Base-by-base conservation (phyloP, 1,140 invertebrate genomes). In the Neomicropteryx cornuta region DNA sequence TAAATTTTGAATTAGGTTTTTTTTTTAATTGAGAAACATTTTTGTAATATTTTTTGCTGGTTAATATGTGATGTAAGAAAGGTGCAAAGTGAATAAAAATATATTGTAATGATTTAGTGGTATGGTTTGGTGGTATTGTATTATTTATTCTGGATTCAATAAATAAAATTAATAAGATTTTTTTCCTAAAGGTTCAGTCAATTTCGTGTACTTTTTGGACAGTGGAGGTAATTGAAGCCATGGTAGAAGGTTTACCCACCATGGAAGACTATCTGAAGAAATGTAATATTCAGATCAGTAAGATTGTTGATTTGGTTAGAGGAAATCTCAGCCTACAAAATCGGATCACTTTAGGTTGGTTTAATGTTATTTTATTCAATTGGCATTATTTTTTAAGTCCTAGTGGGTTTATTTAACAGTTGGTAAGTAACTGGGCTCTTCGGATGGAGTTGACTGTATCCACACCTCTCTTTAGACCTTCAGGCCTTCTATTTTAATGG, bases 141-240 rank as follows among this genome's bases (percentile, higher is more conserved):
- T 18, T 16, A 32, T 31, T 32, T 18, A 31, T 28, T 5, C 5
- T 31, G 13, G 19, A 33, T 5, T 11, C 8, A 5, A 5, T 18
- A 21, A 13, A 38, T 27, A 14, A 38, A 43, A 3, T 31, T 16
- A 13, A 23, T 37, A 17, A 33, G 18, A 21, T 24, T 36, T 10
- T 23, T 11, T 41, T 31, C 32, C 47, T 49, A 36, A 34, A 70
- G 68, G 77, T 93, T 2, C 76, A 96, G 48, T 86, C 86, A 46
- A 86, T 94, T 30, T 81, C 86, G 1, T 79, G 84, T 53, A 81
- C 83, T 14, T 92, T 82, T 56, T 96, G 91, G 91, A 97, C 94
- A 0, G 68, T 74, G 0, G 80, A 87, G 53, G 79, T 92, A n/a
- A 83, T 84, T 8, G 66, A 77, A 27, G 76, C 79, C 1, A 77